Percentiles rank a stretch among this genome's conserved stretches.
Evolutionary conservation across 1,140 invertebrate genomes (phyloP).

Genomic region (Euwallacea fornicatus): DNA sequence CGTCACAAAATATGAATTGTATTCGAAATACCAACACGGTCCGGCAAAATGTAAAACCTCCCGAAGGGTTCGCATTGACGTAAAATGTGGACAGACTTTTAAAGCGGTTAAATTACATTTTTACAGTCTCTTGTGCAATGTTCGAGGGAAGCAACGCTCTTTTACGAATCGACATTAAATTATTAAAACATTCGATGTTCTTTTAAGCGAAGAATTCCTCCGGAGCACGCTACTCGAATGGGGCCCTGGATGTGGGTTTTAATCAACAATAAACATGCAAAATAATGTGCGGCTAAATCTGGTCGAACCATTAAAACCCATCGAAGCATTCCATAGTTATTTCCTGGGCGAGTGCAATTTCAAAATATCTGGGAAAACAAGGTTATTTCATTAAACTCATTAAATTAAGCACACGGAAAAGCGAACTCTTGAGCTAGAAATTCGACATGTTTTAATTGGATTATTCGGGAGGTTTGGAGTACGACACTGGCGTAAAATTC

Average conservation of each 20-base stretch:
- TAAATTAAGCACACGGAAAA: slow-evolving; percentile 35
- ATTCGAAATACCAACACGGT: slow-evolving; percentile 24
- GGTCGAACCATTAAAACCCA: slow-evolving; percentile 18
- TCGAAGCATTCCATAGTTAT: slow-evolving; percentile 17
- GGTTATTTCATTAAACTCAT: slow-evolving; percentile 33
- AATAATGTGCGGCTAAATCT: background rate
- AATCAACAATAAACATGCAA: background rate
- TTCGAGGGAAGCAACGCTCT: slow-evolving; percentile 11
- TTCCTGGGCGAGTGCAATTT: slow-evolving; percentile 16
- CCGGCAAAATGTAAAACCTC: slow-evolving; percentile 30
- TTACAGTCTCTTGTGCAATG: slow-evolving; percentile 25
- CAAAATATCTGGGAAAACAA: slow-evolving; percentile 30
- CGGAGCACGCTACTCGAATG: no score
- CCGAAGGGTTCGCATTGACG: slow-evolving; percentile 17
- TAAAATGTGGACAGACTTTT: slow-evolving; percentile 34
- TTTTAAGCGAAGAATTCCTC: no score
- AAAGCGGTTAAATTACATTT: slow-evolving; percentile 31
- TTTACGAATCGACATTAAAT: background rate
- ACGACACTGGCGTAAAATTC: slow-evolving; percentile 11
- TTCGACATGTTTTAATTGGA: slow-evolving; percentile 34
- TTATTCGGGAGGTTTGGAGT: slow-evolving; percentile 26
- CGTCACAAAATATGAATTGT: slow-evolving; percentile 22
- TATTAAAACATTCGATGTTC: background rate
- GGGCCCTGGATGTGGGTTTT: background rate
- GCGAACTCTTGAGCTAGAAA: slow-evolving; percentile 27